A percentile compares a stretch with the other conserved stretches of the same genome.
phyloP scores from a whole-genome alignment of 2,113 vertebrate genomes.

The Dromaius novaehollandiae region DNA sequence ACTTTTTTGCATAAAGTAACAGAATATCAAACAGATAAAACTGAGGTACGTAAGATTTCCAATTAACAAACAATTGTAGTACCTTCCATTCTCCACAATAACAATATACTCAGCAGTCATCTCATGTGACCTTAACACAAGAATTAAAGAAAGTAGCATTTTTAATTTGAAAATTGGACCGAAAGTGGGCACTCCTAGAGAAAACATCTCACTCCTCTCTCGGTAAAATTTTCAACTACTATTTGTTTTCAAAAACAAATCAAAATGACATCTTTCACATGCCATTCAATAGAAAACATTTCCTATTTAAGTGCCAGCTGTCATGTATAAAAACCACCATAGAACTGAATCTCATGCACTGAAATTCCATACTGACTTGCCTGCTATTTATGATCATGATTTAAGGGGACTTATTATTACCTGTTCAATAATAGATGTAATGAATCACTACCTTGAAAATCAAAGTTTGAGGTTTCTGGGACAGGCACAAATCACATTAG shows the following conservation, averaged over 20 bases:
- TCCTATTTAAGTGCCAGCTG: background rate
- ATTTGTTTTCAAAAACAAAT: background rate
- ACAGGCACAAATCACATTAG: background rate
- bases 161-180: background rate
- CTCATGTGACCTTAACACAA: background rate
- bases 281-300: background rate
- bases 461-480: background rate
- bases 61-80: background rate
- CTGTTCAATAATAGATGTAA: background rate
- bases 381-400: background rate
- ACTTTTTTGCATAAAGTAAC: background rate
- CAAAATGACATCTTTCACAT: background rate
- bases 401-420: background rate
- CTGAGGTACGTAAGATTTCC: background rate
- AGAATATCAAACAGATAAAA: background rate
- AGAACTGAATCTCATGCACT: background rate
- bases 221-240: background rate
- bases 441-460: background rate
- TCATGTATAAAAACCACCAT: background rate
- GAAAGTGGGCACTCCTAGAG: background rate
- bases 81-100: background rate
- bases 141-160: background rate
- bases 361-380: background rate
- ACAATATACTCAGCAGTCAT: background rate
- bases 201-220: background rate